Base-by-base conservation (phyloP, 2,113 vertebrate species). In the Myxocyprinus asiaticus region DNA sequence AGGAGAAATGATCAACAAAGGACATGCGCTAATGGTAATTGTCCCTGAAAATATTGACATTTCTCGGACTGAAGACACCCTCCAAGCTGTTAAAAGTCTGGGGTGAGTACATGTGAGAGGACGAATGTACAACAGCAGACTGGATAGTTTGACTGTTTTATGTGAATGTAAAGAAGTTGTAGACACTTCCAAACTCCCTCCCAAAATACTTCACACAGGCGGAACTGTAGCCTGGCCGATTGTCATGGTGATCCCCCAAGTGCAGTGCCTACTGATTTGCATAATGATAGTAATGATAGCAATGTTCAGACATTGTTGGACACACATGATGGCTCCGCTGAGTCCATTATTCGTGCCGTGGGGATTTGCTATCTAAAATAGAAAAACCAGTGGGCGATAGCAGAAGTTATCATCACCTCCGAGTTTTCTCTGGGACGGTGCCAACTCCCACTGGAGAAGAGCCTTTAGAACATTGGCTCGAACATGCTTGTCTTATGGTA, bases 381-480 rank as follows among this genome's bases (percentile, higher is more conserved):
- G 67, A 70, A 56, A 79, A 70, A 79, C 43, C 67, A 0, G 11
- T 44, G 5, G 44, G 45, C 14, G 77, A 79, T 61, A 45, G 53
- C 7, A 55, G 76, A 15, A 45, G 76, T 48, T 78, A 67, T 17
- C 65, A 64, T 47, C 53, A 33, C 0, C 45, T 78, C 12, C 33
- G 53, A 15, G 4, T 48, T 4, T 78, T 78, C 14, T 77, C 76
- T 6, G 76, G 76, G 47, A 48, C 6, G 6, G 47, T 48, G 5
- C 76, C 65, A 5, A 77, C 61, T 9, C 82, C 82, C 22, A 65
- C 50, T 0, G 66, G 73, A 4, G 78, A 80, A 50, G 82, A 77
- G 4, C 4, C 8, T 1, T 68, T 81, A 11, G 82, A 72, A 0
- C 47, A 66, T 22, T 83, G 82, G 82, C 48, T 76, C 8, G 78